Base-by-base conservation (phyloP, 1,140 invertebrate genomes). In the Drosophila funebris region DNA sequence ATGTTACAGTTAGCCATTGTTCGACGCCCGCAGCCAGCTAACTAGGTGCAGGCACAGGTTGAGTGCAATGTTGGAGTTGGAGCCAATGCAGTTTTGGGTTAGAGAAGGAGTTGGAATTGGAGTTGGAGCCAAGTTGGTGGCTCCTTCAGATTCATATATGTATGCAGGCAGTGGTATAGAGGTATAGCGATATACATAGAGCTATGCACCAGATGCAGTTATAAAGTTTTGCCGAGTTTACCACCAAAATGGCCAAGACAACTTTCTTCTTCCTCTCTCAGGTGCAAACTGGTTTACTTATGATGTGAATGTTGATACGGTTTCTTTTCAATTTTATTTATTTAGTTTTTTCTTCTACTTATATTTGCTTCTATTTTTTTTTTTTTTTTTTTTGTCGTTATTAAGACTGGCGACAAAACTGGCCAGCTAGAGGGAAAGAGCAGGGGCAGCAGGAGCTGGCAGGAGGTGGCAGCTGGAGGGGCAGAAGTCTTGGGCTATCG, bases 201-300 rank as follows among this genome's bases (percentile, higher is more conserved):
- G 31, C 29, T 64, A 66, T 72, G 69, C 69, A 58, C 63, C 41
- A 43, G 36, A 73, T 73, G 56, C 71, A 69, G 56, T 73, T 71
- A 81, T 48, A 82, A 64, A 73, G 81, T 84, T 73, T 83, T 58
- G 72, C 56, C 69, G 54, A 46, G 41, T 27, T 58, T 46, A 53
- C 69, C 82, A 76, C 84, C 57, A 88, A 88, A 88, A 88, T 88
- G 83, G 83, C 84, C 83, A 88, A 88, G 83, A 88, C 83, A 88
- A 88, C 83, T 88, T 88, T 88, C 83, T 88, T 88, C 83, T 88
- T 89, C 83, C 83, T 88, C 83, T 88, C 83, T 88, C 84, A 88
- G 83, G 83, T 88, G 83, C 83, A 88, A 88, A 88, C 83, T 88
- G 83, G 83, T 88, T 88, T 88, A 88, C 84, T 88, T 88, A 88